Base-by-base conservation (phyloP, 1,140 invertebrate genomes). In the Ephestia elutella region DNA sequence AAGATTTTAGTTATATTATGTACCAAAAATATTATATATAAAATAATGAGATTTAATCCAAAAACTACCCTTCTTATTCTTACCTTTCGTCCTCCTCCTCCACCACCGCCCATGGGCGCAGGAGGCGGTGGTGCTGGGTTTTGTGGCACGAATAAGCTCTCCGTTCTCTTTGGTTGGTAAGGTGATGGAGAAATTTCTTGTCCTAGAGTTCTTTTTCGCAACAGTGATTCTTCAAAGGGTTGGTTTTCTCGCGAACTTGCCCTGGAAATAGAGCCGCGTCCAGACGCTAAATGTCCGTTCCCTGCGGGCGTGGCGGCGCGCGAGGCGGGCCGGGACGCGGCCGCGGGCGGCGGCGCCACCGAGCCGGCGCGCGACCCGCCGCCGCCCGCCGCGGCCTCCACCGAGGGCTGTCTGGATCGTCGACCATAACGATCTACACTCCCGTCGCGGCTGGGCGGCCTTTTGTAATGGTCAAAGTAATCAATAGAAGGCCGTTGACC, bases 381-480 rank as follows among this genome's bases (percentile, higher is more conserved):
- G 49, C 70, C 57, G 53, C 68, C 68, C 0, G 76, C 71, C 15
- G 78, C 78, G 8, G 82, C 82, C 68, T 96, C 94, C 10, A 96
- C 91, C 5, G 95, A 95, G 3, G 95, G 90, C 75, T 95, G 94
- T 59, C 94, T 91, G 0, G 94, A 95, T 49, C 90, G 89, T 62
- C 93, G 89, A 0, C 92, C 91, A 75, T 95, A 96, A 59, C 95
- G 91, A 89, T 97, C 96, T 35, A 96, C 94, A 66, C 95, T 96
- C 65, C 94, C 94, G 76, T 97, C 96, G 76, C 95, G 90, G 88
- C 95, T 96, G 2, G 95, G 95, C 56, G 95, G 94, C 75, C 94
- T 91, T 82, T 96, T 96, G 79, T 99, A 99, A 78, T 99, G 97
- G 89, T 98, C 97, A 82, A 98, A 93, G 75, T 93, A 92, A 70